A percentile compares a stretch with the other conserved stretches of the same genome.
These are phyloP conservation scores for Potamarius usumacintae DNA, from an alignment of 2,113 vertebrate species.

Conservation along the genomic window DNA sequence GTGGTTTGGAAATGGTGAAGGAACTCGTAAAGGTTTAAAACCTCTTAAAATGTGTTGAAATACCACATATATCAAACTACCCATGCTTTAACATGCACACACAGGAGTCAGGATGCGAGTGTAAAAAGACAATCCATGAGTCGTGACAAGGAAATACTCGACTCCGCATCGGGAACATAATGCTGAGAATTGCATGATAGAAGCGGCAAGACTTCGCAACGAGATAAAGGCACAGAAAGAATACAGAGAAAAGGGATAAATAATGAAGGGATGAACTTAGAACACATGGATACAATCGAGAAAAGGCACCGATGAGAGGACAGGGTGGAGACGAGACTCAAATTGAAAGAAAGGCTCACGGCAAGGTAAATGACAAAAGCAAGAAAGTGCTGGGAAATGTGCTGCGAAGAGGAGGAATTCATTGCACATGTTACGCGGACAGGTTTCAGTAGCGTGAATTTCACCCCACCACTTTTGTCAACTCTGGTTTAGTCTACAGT, in stretches of 20 bases:
- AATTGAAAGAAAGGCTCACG: neutral
- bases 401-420: neutral
- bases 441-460: neutral
- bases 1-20: neutral
- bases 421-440: neutral
- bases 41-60: neutral
- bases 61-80: neutral
- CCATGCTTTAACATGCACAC: neutral
- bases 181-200: neutral
- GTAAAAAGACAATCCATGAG: neutral
- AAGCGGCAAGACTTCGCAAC: neutral
- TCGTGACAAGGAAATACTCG: neutral
- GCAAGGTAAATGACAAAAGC: neutral
- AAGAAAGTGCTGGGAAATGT: neutral
- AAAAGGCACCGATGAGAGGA: neutral
- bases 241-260: neutral
- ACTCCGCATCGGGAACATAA: neutral
- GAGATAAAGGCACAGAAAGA: neutral
- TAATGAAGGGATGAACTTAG: neutral
- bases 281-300: neutral
- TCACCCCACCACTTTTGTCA: neutral
- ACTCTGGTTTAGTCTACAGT: neutral
- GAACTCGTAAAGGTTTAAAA: neutral
- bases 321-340: neutral
- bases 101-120: neutral